Evolutionary conservation across 2,797 vertebrate genomes (phyloP).

Genomic region (Bradypodion ventrale): DNA sequence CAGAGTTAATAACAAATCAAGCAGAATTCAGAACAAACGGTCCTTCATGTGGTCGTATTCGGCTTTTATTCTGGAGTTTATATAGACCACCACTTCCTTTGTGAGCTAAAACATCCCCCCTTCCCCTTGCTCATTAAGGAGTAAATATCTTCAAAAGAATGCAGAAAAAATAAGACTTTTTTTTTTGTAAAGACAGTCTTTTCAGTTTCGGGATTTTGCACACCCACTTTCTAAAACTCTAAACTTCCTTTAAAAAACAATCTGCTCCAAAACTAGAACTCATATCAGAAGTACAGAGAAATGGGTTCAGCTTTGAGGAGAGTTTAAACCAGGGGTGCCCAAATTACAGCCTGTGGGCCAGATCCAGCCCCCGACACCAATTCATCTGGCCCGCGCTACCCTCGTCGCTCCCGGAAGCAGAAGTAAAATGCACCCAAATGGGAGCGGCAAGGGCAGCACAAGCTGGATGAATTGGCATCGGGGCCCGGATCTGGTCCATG

Average conservation of each 20-base stretch:
- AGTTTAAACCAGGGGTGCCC: no score
- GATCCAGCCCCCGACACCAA: no score
- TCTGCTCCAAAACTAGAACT: background rate
- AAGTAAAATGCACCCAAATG: no score
- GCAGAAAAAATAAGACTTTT: constrained; percentile 31
- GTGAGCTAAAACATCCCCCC: constrained; percentile 59
- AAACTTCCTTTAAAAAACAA: background rate
- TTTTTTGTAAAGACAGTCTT: constrained; percentile 38
- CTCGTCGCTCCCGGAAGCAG: no score
- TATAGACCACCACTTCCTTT: constrained; percentile 64
- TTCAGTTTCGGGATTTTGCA: constrained; percentile 24
- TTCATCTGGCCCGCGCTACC: no score
- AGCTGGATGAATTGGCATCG: no score
- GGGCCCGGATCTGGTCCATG: no score
- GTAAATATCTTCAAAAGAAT: constrained; percentile 55
- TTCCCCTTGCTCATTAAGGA: constrained; percentile 70
- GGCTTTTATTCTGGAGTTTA: constrained; percentile 64
- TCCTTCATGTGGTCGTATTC: constrained; percentile 74
- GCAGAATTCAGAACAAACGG: constrained; percentile 82
- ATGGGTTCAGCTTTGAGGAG: background rate
- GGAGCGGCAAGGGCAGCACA: no score
- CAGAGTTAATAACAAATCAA: constrained; percentile 75
- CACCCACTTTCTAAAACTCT: background rate
- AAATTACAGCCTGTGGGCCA: no score
- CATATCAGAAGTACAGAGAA: background rate